phyloP scores from a whole-genome alignment of 2,888 invertebrate genomes.

The Napeogenes sylphis region DNA sequence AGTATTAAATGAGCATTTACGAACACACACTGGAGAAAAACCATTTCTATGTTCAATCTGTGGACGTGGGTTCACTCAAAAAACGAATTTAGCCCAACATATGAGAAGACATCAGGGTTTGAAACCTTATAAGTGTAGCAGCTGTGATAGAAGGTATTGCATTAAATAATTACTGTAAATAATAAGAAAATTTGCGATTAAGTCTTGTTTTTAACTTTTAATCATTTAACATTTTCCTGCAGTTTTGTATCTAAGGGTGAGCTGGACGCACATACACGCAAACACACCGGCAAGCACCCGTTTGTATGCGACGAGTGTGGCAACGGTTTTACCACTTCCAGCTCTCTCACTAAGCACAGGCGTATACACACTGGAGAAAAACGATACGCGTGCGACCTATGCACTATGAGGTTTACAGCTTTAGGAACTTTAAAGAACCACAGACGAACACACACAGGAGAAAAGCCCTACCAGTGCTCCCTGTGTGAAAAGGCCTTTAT shows the following conservation, averaged over 20 bases:
- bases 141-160: conserved; percentile 60
- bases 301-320: conserved; percentile 77
- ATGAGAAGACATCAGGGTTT: conserved; percentile 75
- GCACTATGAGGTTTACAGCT: conserved; percentile 76
- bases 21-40: conserved; percentile 78
- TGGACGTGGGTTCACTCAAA: conserved; percentile 78
- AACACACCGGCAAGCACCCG: conserved; percentile 79
- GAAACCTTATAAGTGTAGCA: conserved; percentile 64
- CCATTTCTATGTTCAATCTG: conserved; percentile 77
- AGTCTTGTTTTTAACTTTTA: conserved; percentile 3
- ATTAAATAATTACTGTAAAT: neutral
- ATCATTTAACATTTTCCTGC: conserved; percentile 17
- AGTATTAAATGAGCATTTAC: conserved; percentile 77
- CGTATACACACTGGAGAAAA: conserved; percentile 79
- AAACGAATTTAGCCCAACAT: conserved; percentile 78
- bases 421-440: conserved; percentile 78
- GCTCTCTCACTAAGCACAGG: conserved; percentile 76
- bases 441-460: conserved; percentile 78
- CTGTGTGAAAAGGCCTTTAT: conserved; percentile 78
- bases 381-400: conserved; percentile 78
- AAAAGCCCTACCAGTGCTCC: conserved; percentile 75
- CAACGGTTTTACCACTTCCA: conserved; percentile 77
- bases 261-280: conserved; percentile 74
- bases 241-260: conserved; percentile 76
- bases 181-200: neutral